These are phyloP conservation scores for Trichogramma pretiosum DNA, from an alignment of 1,140 invertebrate species.

Conservation along the genomic window DNA sequence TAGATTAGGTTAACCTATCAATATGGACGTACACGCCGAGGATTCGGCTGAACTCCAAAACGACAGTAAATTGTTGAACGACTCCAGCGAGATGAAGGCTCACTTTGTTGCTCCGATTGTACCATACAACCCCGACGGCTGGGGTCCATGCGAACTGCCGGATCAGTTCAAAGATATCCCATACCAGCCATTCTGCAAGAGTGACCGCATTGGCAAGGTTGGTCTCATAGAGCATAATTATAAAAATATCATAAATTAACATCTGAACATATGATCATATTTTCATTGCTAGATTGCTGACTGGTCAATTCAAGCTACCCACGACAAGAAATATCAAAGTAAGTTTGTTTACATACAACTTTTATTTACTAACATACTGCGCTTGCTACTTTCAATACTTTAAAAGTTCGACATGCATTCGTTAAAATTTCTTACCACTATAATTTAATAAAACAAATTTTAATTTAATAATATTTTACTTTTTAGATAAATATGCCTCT, in stretches of 20 bases:
- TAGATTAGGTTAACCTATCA: too few species aligned
- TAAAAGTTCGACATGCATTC: too few species aligned
- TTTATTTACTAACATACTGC: not conserved
- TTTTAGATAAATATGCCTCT: slow-evolving; percentile 87
- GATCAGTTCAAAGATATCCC: slow-evolving; percentile 96
- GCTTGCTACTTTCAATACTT: too few species aligned
- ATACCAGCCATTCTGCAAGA: slow-evolving; percentile 96
- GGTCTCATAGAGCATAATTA: slow-evolving; percentile 7
- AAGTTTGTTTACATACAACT: slow-evolving; percentile 40
- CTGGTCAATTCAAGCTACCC: slow-evolving; percentile 91
- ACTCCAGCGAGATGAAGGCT: slow-evolving; percentile 28
- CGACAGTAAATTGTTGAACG: too few species aligned
- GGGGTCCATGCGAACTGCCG: slow-evolving; percentile 91
- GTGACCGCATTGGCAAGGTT: slow-evolving; percentile 89
- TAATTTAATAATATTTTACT: slow-evolving; percentile 13
- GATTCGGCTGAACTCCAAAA: too few species aligned
- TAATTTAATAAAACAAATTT: too few species aligned
- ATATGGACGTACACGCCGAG: too few species aligned
- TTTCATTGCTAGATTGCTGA: slow-evolving; percentile 71
- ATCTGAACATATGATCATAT: too few species aligned
- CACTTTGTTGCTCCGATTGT: slow-evolving; percentile 64
- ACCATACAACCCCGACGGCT: slow-evolving; percentile 83
- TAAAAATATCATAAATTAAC: too few species aligned
- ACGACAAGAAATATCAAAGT: slow-evolving; percentile 93
- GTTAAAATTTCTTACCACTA: too few species aligned